These are phyloP conservation scores for Ormyrus thymus DNA, from an alignment of 2,888 invertebrate species.

Conservation along the genomic window DNA sequence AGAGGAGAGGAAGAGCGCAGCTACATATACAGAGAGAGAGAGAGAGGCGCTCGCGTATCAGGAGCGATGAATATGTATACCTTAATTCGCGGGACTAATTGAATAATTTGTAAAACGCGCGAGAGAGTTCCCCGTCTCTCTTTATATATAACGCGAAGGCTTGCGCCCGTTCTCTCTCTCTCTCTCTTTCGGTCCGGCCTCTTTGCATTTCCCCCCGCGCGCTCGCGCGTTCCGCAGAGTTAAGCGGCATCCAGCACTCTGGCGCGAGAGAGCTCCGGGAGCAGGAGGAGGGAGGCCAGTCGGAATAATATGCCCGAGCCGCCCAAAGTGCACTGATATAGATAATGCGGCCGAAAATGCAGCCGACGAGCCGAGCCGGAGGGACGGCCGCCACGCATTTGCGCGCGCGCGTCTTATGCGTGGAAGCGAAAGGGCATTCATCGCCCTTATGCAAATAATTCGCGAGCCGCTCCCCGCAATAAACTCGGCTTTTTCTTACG, in stretches of 20 bases:
- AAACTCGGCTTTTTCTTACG: constrained; percentile 13
- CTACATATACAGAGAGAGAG: constrained; percentile 33
- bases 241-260: constrained; percentile 26
- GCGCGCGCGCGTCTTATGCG: constrained; percentile 32
- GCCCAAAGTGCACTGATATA: constrained; percentile 61
- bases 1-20: constrained; percentile 33
- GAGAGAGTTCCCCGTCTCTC: constrained; percentile 45
- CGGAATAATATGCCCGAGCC: constrained; percentile 61
- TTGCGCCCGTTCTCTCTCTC: constrained; percentile 7
- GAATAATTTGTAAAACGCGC: constrained; percentile 75
- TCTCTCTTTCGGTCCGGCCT: constrained; percentile 55
- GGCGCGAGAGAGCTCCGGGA: too few species aligned
- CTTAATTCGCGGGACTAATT: constrained; percentile 75
- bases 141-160: not conserved
- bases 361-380: constrained; percentile 56
- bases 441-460: constrained; percentile 48
- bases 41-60: constrained; percentile 61
- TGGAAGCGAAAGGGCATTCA: constrained; percentile 30
- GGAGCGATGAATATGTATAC: constrained; percentile 74
- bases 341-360: constrained; percentile 67
- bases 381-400: not conserved
- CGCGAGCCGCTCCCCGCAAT: not conserved
- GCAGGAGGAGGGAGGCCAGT: not conserved
- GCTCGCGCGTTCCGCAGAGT: constrained; percentile 41
- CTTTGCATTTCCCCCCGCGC: constrained; percentile 65